Evolutionary conservation across 1,140 invertebrate species (phyloP), one percentile per base, ranked within the genome.

Genomic region (Phymorhynchus buccinoides): DNA sequence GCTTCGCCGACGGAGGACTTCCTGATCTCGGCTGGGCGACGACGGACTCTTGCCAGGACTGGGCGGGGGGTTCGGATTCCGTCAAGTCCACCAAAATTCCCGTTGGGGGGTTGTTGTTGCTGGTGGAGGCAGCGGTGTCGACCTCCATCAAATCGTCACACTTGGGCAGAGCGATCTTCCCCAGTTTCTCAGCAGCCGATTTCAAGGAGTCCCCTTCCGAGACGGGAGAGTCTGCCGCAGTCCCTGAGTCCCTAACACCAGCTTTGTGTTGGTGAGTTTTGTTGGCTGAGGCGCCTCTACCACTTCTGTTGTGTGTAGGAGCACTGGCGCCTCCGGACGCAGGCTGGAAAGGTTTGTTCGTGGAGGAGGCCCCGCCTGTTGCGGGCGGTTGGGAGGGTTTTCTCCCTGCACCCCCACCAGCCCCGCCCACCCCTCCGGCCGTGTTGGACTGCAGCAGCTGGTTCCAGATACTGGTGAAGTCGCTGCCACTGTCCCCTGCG

Each of bases 391-490:
- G 48, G 12, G 48, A 52, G 48, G 48, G 22, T 52, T 52, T 52
- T 14, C 12, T 52, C 48, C 12, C 48, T 52, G 7, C 22, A 27
- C 56, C 22, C 12, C 56, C 48, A n/a, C n/a, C n/a, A n/a, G n/a
- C n/a, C n/a, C n/a, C n/a, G n/a, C n/a, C n/a, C n/a, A n/a, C n/a
- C 56, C 56, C 56, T 3, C 37, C 37, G 14, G 7, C 3, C 4
- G n/a, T 30, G 41, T 48, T 79, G 44, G 77, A 79, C 77, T 79
- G 77, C 77, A 52, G 77, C 41, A 79, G 42, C 16, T 48, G 41
- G 42, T 56, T 79, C 77, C 77, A 79, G n/a, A 79, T 79, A 44
- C 32, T 79, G 35, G 77, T 56, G 32, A 79, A 79, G n/a, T 79
- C 77, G 18, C 66, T 71, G n/a, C 56, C 56, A 41, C 32, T 56